Percentiles rank a stretch among this genome's conserved stretches.
Conservation (phyloP, 2,113 vertebrate species). For the Phocoena sinus region DNA sequence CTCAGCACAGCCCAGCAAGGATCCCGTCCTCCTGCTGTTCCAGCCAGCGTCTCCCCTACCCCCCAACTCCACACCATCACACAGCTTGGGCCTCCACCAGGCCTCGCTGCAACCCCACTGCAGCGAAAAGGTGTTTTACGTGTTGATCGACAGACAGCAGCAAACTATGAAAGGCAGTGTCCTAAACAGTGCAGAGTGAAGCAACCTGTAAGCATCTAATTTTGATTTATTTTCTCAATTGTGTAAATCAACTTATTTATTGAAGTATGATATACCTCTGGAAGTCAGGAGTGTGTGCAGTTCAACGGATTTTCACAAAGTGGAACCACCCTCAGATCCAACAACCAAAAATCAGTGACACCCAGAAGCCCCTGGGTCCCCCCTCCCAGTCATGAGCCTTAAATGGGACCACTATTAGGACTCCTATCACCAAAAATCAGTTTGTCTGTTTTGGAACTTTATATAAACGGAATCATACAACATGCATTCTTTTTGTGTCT, state of each 20-base stretch:
- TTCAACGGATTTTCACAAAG: background rate
- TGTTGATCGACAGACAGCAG: background rate
- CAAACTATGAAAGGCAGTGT: background rate
- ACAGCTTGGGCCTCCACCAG: background rate
- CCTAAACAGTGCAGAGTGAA: background rate
- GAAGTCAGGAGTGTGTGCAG: background rate
- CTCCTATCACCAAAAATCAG: background rate
- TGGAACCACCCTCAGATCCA: background rate
- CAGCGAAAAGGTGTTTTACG: background rate
- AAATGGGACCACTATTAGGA: background rate
- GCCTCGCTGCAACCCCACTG: accelerated
- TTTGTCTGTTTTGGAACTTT: background rate
- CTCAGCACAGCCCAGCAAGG: background rate
- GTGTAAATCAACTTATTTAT: background rate
- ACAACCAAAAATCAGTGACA: background rate
- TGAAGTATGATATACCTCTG: background rate
- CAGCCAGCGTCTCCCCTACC: background rate
- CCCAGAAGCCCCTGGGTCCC: background rate
- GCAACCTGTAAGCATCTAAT: background rate
- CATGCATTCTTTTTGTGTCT: background rate
- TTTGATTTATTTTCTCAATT: background rate
- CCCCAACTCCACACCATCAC: background rate
- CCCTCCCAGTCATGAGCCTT: background rate
- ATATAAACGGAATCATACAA: background rate
- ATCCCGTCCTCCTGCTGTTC: accelerated